Evolutionary conservation across 1,140 invertebrate genomes (phyloP), one percentile per base, ranked within the genome.

Genomic region (Drosophila dunni): DNA sequence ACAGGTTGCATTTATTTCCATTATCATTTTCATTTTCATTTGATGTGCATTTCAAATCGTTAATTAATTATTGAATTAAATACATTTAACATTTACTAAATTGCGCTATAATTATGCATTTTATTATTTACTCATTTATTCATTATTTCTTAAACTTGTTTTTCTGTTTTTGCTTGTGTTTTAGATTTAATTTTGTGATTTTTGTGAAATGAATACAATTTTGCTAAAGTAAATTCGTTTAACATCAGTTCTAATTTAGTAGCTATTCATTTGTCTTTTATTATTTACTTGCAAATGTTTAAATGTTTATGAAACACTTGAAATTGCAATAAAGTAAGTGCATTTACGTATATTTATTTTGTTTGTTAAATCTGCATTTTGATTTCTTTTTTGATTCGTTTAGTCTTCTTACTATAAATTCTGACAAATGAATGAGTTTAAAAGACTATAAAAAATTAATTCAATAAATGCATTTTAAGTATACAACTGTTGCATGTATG

Each of bases 151-250:
- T 33, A 66, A 45, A 60, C 67, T 65, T 34, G 13, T 53, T 29
- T 15, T 51, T 72, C 48, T 50, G 56, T 71, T 67, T 53, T 65
- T 51, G 48, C 70, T 71, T 42, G 64, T 69, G 34, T 73, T 85
- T 7, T 45, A 13, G 56, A 69, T 60, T 63, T 69, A 48, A 62
- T 66, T 73, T 15, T 71, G 71, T 29, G 67, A 29, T 75, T 72
- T 68, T 63, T 70, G 53, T 81, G 69, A 79, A 86, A 79, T 91
- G 84, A 91, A 91, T 91, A 89, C 90, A 91, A 80, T 85, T 85
- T 90, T 63, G 71, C 85, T 91, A 91, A 91, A 91, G 90, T 91
- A 91, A 91, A 91, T 91, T 91, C 90, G 90, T 91, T 91, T 76
- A 90, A 86, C 90, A 86, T 91, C 90, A 91, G 90, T 91, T 90